Base-by-base conservation (phyloP, 2,888 invertebrate species). In the Ormyrus thymus region DNA sequence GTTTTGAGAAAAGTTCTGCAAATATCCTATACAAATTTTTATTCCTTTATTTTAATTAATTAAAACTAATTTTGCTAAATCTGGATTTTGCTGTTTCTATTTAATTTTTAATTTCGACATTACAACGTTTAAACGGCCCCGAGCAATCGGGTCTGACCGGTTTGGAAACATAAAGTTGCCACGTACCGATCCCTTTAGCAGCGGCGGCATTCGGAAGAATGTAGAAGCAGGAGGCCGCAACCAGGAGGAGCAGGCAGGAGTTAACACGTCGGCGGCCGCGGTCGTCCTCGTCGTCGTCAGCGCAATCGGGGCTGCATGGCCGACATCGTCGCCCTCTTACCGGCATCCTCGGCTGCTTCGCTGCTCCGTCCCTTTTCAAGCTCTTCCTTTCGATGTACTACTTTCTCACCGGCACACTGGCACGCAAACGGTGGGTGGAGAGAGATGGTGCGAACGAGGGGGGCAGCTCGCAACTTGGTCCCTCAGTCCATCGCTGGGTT, bases 181-280 rank as follows among this genome's bases (percentile, higher is more conserved):
- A 74, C 83, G 73, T 83, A 84, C 84, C 84, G 82, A 77, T 79
- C 69, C 79, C 70, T 80, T 82, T 84, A 80, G 82, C 78, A 76
- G 83, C 83, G 48, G 73, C 76, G 83, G 78, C 77, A 29, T 66
- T 55, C 29, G 78, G 71, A 64, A 81, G 64, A 48, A 50, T 43
- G 50, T 51, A 56, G 48, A 69, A 77, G 76, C 15, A 77, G 45
- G 7, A 61, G 29, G 6, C 15, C 58, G 58, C 45, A 1, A 1
- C 61, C 10, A 61, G 56, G 56, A 53, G 56, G 10, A 43, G 61
- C 15, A 55, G 55, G 55, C 68, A 71, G 56, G 51, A 71, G 75
- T 9, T 11, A 10, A n/a, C 48, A 48, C 15, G 65, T 43, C 11
- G 43, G 48, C 61, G 11, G 50, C 43, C 45, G 55, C n/a, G 29